Evolutionary conservation across 2,888 invertebrate species (phyloP).

Genomic region (Craniophora ligustri): DNA sequence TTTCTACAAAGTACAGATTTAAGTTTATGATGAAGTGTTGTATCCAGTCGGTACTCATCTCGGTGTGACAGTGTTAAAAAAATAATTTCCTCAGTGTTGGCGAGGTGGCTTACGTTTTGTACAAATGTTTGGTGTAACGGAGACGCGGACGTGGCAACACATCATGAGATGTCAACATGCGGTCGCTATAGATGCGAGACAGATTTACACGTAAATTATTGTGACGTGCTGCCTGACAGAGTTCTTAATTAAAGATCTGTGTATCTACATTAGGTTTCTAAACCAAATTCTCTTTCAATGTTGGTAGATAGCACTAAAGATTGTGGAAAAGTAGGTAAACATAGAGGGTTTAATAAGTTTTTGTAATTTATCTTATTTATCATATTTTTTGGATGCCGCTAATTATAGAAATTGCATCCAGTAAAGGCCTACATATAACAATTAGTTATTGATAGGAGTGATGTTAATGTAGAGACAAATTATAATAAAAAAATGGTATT

Average conservation of each 20-base stretch:
- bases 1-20: slow-evolving; percentile 10
- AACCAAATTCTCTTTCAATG: no score
- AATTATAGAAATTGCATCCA: no score
- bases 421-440: no score
- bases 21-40: slow-evolving; percentile 46
- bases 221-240: slow-evolving; percentile 9
- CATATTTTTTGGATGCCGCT: no score
- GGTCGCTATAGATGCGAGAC: slow-evolving; percentile 6
- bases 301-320: no score
- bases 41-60: slow-evolving; percentile 75
- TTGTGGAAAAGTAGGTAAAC: no score
- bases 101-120: slow-evolving; percentile 33
- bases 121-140: slow-evolving; percentile 50
- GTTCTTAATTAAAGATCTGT: slow-evolving; percentile 2
- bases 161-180: slow-evolving; percentile 26
- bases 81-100: slow-evolving; percentile 43
- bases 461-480: no score
- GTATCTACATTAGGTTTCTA: background rate
- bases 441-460: no score
- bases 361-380: no score
- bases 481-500: no score
- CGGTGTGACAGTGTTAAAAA: slow-evolving; percentile 62
- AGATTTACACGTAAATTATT: slow-evolving; percentile 17
- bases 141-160: slow-evolving; percentile 8
- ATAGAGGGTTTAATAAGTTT: no score